Base-by-base conservation (phyloP, 2,113 vertebrate species). In the Semicossyphus pulcher region DNA sequence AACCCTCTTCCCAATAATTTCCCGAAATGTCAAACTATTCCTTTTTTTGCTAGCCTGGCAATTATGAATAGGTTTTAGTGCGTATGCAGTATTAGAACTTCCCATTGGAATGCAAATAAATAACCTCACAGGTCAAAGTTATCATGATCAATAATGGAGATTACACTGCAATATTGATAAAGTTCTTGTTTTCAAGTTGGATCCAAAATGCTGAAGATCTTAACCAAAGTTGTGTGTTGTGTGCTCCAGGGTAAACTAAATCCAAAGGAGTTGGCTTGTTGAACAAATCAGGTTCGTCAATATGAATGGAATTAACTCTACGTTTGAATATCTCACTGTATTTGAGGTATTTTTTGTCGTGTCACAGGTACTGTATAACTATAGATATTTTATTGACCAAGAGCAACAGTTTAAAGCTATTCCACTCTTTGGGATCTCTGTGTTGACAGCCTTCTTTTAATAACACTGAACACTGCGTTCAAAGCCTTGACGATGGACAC, bases 161-260 rank as follows among this genome's bases (percentile, higher is more conserved):
- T 56, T 39, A 7, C 41, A 44, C 41, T 53, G 39, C 49, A 66
- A 37, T 41, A 53, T 34, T 71, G 44, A 51, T 60, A 6, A 52
- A 48, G 10, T 34, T 61, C 18, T 42, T n/a, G 34, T 53, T 83
- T 32, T 64, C 18, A 12, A 71, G 26, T 52, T 4, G 14, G 41
- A 66, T 71, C 53, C n/a, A 47, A 65, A 64, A 52, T 37, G 9
- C n/a, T 42, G 7, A 36, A 28, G 42, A 76, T 62, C 0, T 29
- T 18, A 63, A 81, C 44, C 53, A 85, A 72, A 82, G 39, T 5
- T 44, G 48, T 64, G 42, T 53, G 10, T 34, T 2, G 26, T 4
- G 34, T 45, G 25, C 36, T 45, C 15, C 23, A 18, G 32, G 53
- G 12, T 49, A 47, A 53, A 25, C n/a, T 14, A 12, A 34, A 58